Evolutionary conservation across 1,140 invertebrate genomes (phyloP), one percentile per base, ranked within the genome.

Genomic region (Thalassaphorura encarpata): DNA sequence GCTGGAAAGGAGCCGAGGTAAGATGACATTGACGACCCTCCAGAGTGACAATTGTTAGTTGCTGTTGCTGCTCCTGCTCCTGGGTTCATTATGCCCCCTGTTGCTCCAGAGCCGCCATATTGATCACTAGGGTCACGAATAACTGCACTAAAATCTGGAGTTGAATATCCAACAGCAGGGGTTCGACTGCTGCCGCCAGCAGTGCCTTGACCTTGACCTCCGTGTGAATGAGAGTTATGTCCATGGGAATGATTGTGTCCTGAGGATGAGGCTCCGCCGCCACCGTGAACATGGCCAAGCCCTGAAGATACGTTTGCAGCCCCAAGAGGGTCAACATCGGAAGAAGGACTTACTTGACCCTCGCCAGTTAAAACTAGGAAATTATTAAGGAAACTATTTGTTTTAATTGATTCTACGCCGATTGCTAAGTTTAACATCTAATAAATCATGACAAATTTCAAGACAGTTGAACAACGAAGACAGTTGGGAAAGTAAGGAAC

Each of bases 281-380:
- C 21, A 13, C 13, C 8, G 5, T 23, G 8, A 15, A 16, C 21
- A 21, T 11, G 5, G 31, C 8, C 46, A 51, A 11, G 28, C n/a
- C 3, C 31, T n/a, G n/a, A n/a, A n/a, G n/a, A n/a, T n/a, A n/a
- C n/a, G n/a, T n/a, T n/a, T 8, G 54, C 21, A 8, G 63, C 63
- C 15, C 63, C 63, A 8, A 65, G 41, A 11, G 63, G 63, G 52
- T 65, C 63, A 24, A 65, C 60, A 43, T 65, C 63, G 15, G 60
- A 62, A 2, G 40, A 47, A 1, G 58, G 58, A 28, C 60, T 62
- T 15, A 65, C 60, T 42, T 60, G 54, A 58, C 63, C 62, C 27
- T 65, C 63, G 1, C 43, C 52, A 27, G 63, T 65, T 31, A 65
- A 26, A 18, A 65, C 63, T 62, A 45, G 16, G 27, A 41, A 18